A percentile compares a stretch with the other conserved stretches of the same genome.
Evolutionary conservation across 1,140 invertebrate genomes (phyloP).

Genomic region (Leptestheria dahalacensis): DNA sequence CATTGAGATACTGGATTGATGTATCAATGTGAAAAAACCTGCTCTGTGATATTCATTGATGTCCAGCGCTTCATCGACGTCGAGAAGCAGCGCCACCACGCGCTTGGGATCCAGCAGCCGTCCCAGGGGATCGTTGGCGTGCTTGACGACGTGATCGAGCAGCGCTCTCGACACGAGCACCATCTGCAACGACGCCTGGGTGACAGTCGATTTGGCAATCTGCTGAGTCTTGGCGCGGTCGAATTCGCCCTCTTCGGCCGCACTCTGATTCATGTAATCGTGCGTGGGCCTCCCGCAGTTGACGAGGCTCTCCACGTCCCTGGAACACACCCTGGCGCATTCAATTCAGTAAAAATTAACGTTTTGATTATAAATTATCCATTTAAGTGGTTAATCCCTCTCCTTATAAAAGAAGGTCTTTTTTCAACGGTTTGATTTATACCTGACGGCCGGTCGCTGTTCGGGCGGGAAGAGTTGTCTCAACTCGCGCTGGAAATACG

Average conservation of each 20-base stretch:
- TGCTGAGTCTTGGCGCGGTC: slow-evolving; percentile 2
- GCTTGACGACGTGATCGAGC: slow-evolving; percentile 3
- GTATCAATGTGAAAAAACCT: no score
- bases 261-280: slow-evolving; percentile 2
- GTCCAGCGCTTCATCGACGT: slow-evolving; percentile 6
- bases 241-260: neutral
- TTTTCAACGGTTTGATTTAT: no score
- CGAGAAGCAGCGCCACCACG: slow-evolving; percentile 7
- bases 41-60: slow-evolving; percentile 10
- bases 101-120: slow-evolving; percentile 7
- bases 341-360: neutral
- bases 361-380: neutral
- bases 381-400: neutral
- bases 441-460: neutral
- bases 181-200: slow-evolving; percentile 4
- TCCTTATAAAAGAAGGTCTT: neutral
- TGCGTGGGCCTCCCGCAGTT: neutral
- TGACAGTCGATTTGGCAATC: neutral
- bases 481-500: neutral
- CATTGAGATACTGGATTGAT: neutral
- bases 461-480: neutral
- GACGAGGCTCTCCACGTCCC: slow-evolving; percentile 12
- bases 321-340: neutral
- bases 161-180: slow-evolving; percentile 11
- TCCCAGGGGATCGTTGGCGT: slow-evolving; percentile 13